Base-by-base conservation (phyloP, 2,113 vertebrate species). In the Salminus brasiliensis region DNA sequence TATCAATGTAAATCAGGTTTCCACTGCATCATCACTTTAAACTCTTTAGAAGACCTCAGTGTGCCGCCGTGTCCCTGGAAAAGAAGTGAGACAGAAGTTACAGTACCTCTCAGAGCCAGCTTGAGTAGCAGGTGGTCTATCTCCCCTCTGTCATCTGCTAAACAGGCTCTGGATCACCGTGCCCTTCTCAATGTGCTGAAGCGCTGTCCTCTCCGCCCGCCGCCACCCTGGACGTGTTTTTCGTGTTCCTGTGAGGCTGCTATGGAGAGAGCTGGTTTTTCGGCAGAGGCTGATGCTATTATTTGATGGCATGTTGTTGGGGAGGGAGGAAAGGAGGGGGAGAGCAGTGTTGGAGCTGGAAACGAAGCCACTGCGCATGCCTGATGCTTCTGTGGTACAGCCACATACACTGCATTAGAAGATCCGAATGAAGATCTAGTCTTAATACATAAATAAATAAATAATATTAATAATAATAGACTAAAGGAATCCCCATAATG, bases 211-310 rank as follows among this genome's bases (percentile, higher is more conserved):
- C 21, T 53, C 43, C 66, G 9, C 15, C 43, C 57, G 43, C 62
- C 66, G 47, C 36, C 25, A 57, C 39, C 71, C 67, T 59, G 67
- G 10, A 70, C 39, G 65, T 74, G 75, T 66, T 74, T 83, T 79
- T 71, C 41, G 25, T 21, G 69, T 71, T 83, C 74, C 63, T 81
- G 70, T 45, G 32, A 72, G 72, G 84, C 86, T 86, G 76, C 87
- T 79, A 78, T 81, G 85, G 87, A 71, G 82, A 81, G 55, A 65
- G 57, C 45, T 74, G 36, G 52, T 65, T 73, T 63, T 62, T 78
- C 41, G 25, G 47, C 30, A 30, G 49, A 66, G 34, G 72, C 60
- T 57, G 63, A 70, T 79, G 68, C 43, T 70, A 72, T 66, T 83
- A 69, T 83, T 60, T 66, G 72, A 81, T 83, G 75, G 63, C 41